phyloP scores from a whole-genome alignment of 2,797 vertebrate genomes.

The Paramormyrops hopkinsi region DNA sequence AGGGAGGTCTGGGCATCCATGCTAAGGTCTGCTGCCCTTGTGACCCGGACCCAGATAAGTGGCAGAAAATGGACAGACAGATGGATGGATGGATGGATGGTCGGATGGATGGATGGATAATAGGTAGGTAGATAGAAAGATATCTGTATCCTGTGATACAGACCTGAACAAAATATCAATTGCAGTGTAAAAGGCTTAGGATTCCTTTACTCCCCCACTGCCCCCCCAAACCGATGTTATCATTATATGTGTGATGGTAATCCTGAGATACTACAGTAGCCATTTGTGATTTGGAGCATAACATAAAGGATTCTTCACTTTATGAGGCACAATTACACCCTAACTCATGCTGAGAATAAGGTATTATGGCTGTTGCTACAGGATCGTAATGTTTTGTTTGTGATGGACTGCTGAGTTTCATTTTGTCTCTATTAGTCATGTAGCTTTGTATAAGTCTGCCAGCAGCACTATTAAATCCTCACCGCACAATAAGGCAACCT shows the following conservation, averaged over 20 bases:
- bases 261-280: not conserved
- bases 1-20: not conserved
- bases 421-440: not conserved
- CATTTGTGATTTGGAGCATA: not conserved
- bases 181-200: not conserved
- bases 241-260: not conserved
- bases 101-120: not conserved
- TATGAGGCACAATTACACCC: not conserved
- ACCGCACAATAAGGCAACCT: not conserved
- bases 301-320: not conserved
- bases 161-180: not conserved
- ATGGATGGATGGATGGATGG: not conserved
- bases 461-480: not conserved
- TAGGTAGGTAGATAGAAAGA: not conserved
- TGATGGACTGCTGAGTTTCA: not conserved
- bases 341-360: not conserved
- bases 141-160: not conserved
- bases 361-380: not conserved
- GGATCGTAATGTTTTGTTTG: not conserved
- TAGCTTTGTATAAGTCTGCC: not conserved
- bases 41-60: not conserved
- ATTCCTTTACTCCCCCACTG: not conserved
- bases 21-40: not conserved
- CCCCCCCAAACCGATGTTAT: not conserved
- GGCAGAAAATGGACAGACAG: not conserved